Evolutionary conservation across 2,113 vertebrate species (phyloP), one percentile per base, ranked within the genome.

Genomic region (Callocephalon fimbriatum): DNA sequence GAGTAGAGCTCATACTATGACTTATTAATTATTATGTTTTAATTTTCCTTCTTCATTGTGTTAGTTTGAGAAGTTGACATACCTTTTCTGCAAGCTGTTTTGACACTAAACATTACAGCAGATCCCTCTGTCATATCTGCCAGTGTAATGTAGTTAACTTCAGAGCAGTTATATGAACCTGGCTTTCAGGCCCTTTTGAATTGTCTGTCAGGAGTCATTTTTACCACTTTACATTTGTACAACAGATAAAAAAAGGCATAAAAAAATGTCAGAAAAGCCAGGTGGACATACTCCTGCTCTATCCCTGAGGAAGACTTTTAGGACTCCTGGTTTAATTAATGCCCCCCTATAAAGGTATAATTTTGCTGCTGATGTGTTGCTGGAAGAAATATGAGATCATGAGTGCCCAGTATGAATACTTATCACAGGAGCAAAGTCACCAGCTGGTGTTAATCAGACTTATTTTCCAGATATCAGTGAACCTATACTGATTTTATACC

Each of bases 321-420:
- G 22, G 9, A 54, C 8, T 66, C 26, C 1, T 4, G 3, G 8
- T 44, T 61, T 50, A n/a, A 51, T 37, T 37, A 22, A 45, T 23
- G 3, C 5, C 8, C 3, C 9, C 9, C 7, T 40, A 10, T 44
- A 63, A 79, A 31, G 2, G 2, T 54, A 5, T 45, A 38, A 2
- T 54, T 66, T 86, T 71, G 29, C 20, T 85, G 32, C 4, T 68
- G 44, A 10, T 63, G 6, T 3, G 8, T 3, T 70, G 9, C 10
- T 72, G 21, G 15, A 50, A 86, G 45, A 66, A 51, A 4, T 10
- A 32, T 23, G 35, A 82, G 20, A 42, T 11, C 12, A 18, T 0
- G 1, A 72, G 13, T 22, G 26, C 42, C 3, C 12, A 22, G 7
- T 32, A 16, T 47, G 29, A 76, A 51, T n/a, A 8, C 3, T 53